Conservation (phyloP, 2,797 vertebrate species). For the Pseudopleuronectes americanus region DNA sequence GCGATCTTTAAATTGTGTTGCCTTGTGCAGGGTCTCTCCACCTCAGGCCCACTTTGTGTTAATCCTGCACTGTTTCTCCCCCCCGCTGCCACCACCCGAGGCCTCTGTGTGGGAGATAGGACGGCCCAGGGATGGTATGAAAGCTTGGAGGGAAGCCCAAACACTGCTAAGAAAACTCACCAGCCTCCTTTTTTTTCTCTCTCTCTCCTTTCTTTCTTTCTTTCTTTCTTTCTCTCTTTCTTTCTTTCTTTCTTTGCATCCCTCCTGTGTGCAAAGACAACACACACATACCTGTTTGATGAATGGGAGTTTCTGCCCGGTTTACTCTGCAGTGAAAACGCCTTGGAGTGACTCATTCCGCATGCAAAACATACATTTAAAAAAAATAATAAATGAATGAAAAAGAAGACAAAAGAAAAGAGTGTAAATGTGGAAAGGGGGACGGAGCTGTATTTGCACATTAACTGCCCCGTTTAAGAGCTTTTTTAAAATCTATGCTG, state of each 20-base stretch:
- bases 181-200: not conserved
- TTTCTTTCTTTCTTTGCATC: conserved; percentile 35
- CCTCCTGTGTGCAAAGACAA: conserved; percentile 73
- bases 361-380: conserved; percentile 36
- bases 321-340: conserved; percentile 73
- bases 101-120: conserved; percentile 61
- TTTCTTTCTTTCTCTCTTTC: not conserved
- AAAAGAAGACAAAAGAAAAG: conserved; percentile 9
- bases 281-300: conserved; percentile 77
- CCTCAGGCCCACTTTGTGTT: conserved; percentile 75
- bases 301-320: conserved; percentile 76
- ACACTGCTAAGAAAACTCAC: conserved; percentile 67
- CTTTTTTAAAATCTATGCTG: not conserved
- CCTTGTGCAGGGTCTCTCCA: conserved; percentile 55
- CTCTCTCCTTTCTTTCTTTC: conserved; percentile 15
- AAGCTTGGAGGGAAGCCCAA: conserved; percentile 72
- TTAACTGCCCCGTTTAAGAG: not conserved
- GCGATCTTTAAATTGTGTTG: conserved; percentile 65
- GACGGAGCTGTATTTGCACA: not conserved
- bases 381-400: not conserved
- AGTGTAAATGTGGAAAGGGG: conserved; percentile 21
- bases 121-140: conserved; percentile 60
- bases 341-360: conserved; percentile 74
- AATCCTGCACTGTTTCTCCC: conserved; percentile 70
- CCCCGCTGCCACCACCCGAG: conserved; percentile 39